Conservation (phyloP, 2,797 vertebrate genomes). For the Champsocephalus esox region DNA sequence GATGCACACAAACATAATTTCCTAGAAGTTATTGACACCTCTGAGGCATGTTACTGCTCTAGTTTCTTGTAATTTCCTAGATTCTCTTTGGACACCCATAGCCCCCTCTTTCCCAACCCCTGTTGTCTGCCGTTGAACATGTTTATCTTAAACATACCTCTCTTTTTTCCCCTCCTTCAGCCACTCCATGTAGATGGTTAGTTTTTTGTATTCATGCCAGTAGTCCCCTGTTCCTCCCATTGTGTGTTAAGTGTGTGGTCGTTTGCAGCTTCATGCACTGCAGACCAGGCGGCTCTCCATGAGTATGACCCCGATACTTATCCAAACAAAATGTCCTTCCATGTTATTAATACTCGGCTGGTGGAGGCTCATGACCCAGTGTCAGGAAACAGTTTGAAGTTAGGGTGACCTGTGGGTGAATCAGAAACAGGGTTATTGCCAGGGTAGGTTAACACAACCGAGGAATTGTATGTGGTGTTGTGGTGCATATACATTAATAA, state of each 20-base stretch:
- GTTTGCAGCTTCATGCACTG: constrained; percentile 16
- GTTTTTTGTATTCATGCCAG: constrained; percentile 58
- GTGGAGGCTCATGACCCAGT: constrained; percentile 17
- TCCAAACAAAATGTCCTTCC: constrained; percentile 47
- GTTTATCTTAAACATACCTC: constrained; percentile 79
- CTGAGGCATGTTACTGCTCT: neutral
- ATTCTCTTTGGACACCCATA: constrained; percentile 22
- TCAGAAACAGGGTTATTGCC: neutral
- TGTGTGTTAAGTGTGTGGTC: constrained; percentile 60
- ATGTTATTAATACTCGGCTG: constrained; percentile 36
- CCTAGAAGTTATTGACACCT: neutral
- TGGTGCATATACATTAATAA: no score
- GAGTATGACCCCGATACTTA: constrained; percentile 1
- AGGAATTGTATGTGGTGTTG: no score
- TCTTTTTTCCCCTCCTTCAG: constrained; percentile 35
- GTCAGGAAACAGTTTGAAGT: constrained; percentile 42
- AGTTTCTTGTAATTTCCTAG: constrained; percentile 25
- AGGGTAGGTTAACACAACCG: no score
- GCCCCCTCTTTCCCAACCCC: neutral
- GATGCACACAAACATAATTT: neutral
- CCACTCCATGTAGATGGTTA: constrained; percentile 52
- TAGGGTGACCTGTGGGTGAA: constrained; percentile 37
- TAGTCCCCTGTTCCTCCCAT: constrained; percentile 59
- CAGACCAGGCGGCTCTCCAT: constrained; percentile 23
- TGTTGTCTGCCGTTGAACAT: constrained; percentile 47